phyloP scores from a whole-genome alignment of 2,888 invertebrate species.

The Drosophila borealis region DNA sequence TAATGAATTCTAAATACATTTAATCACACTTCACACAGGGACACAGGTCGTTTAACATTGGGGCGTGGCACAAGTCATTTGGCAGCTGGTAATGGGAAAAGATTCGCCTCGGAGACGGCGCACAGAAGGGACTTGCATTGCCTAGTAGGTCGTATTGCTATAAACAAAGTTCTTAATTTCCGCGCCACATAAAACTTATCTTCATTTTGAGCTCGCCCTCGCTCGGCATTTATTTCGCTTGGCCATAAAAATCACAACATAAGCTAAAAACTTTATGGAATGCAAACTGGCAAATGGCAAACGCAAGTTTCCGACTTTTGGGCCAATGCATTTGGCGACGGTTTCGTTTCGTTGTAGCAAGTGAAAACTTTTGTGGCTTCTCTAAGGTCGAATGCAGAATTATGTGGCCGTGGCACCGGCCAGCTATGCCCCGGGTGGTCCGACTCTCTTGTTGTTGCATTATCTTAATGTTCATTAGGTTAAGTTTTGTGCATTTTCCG shows the following conservation, averaged over 20 bases:
- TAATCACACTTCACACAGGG: slow-evolving; percentile 56
- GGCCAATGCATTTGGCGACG: slow-evolving; percentile 66
- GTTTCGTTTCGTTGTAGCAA: slow-evolving; percentile 42
- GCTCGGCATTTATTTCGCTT: slow-evolving; percentile 9
- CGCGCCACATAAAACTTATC: slow-evolving; percentile 80
- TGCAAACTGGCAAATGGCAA: slow-evolving; percentile 79
- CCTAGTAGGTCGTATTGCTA: slow-evolving; percentile 33
- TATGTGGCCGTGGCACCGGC: slow-evolving; percentile 50
- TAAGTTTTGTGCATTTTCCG: slow-evolving; percentile 80
- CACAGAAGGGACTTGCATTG: slow-evolving; percentile 24
- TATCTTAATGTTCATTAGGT: slow-evolving; percentile 82
- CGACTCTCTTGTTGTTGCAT: slow-evolving; percentile 67
- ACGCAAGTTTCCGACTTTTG: slow-evolving; percentile 69
- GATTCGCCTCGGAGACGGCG: neutral
- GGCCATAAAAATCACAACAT: slow-evolving; percentile 79
- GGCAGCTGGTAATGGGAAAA: slow-evolving; percentile 5
- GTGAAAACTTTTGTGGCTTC: slow-evolving; percentile 74
- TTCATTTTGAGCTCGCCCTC: slow-evolving; percentile 59
- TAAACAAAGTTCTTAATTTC: slow-evolving; percentile 80
- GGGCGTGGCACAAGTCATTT: slow-evolving; percentile 38
- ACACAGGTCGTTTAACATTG: slow-evolving; percentile 22
- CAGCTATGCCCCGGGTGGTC: slow-evolving; percentile 14
- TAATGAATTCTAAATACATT: slow-evolving; percentile 76
- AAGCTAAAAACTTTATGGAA: slow-evolving; percentile 79
- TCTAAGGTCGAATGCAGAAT: slow-evolving; percentile 71